Evolutionary conservation across 2,797 vertebrate genomes (phyloP).

Genomic region (Enteromius mattozi): DNA sequence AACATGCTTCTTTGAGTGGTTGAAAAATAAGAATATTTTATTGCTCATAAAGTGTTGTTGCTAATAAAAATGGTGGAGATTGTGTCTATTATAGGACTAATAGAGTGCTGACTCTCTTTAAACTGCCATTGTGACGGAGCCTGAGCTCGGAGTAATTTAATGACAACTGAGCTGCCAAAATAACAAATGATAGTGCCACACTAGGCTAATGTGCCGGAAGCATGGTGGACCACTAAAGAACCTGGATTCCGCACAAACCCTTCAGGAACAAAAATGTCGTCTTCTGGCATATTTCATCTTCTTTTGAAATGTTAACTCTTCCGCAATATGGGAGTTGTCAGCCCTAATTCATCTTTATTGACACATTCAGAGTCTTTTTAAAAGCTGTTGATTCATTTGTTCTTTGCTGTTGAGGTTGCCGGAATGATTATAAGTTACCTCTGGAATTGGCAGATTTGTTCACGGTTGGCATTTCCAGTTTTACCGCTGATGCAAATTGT

Average conservation of each 20-base stretch:
- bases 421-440: constrained; percentile 32
- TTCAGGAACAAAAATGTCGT: neutral
- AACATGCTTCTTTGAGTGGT: neutral
- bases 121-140: constrained; percentile 63
- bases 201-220: constrained; percentile 61
- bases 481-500: constrained; percentile 29
- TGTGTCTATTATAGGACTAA: constrained; percentile 57
- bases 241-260: constrained; percentile 36
- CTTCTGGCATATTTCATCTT: neutral
- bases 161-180: constrained; percentile 63
- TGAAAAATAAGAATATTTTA: constrained; percentile 13
- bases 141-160: constrained; percentile 63
- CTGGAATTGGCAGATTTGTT: constrained; percentile 25
- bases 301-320: constrained; percentile 15
- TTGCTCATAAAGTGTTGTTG: constrained; percentile 10
- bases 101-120: constrained; percentile 56
- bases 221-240: constrained; percentile 52
- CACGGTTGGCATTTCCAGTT: constrained; percentile 30
- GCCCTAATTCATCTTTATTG: neutral
- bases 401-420: constrained; percentile 9
- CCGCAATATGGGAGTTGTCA: neutral
- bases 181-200: constrained; percentile 63
- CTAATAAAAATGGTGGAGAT: constrained; percentile 26
- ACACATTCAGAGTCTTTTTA: neutral
- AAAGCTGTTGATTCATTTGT: constrained; percentile 29